Evolutionary conservation across 30 jellyfish, hydroid and myxozoan species (phyloP).

Genomic region (Aurelia aurita): DNA sequence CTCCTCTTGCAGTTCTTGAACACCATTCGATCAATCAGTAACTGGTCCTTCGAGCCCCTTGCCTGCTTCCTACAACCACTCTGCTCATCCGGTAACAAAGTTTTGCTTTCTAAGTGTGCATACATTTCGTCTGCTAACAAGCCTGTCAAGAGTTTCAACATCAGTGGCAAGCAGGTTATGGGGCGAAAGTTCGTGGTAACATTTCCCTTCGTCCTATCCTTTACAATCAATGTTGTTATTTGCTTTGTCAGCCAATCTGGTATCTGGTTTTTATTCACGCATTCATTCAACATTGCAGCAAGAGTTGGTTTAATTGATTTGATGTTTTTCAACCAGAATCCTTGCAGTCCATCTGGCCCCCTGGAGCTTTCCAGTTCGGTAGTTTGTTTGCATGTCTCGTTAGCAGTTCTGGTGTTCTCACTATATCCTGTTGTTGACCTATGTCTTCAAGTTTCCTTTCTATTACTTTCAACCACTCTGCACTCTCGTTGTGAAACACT

Average conservation of each 20-base stretch:
- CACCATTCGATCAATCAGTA: neutral
- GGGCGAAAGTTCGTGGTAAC: slow-evolving; percentile 20
- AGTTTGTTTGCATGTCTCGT: slow-evolving; percentile 11
- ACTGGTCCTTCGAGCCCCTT: too few relatives aligned
- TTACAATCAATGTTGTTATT: slow-evolving; percentile 3
- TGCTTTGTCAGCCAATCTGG: slow-evolving; percentile 27
- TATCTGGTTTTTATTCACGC: slow-evolving; percentile 6
- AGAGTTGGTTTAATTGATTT: slow-evolving; percentile 16
- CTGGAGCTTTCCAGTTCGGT: slow-evolving; percentile 6
- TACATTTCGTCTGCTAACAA: neutral
- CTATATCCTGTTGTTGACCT: slow-evolving; percentile 24
- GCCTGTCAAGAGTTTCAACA: too few relatives aligned
- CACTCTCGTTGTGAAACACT: slow-evolving; percentile 31
- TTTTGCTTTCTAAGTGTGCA: neutral
- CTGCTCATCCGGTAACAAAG: neutral
- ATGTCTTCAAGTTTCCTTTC: neutral
- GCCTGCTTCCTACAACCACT: neutral
- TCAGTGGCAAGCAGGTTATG: too few relatives aligned
- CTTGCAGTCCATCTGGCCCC: slow-evolving; percentile 42
- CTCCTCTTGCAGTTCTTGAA: neutral
- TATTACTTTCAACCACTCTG: slow-evolving; percentile 32
- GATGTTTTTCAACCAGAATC: slow-evolving; percentile 33
- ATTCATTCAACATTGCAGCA: slow-evolving; percentile 15
- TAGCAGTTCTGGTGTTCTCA: neutral
- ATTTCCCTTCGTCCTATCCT: slow-evolving; percentile 28